Percentiles rank a stretch among this genome's conserved stretches.
Conservation (phyloP, 2,797 vertebrate genomes). For the Spinus pinus region DNA sequence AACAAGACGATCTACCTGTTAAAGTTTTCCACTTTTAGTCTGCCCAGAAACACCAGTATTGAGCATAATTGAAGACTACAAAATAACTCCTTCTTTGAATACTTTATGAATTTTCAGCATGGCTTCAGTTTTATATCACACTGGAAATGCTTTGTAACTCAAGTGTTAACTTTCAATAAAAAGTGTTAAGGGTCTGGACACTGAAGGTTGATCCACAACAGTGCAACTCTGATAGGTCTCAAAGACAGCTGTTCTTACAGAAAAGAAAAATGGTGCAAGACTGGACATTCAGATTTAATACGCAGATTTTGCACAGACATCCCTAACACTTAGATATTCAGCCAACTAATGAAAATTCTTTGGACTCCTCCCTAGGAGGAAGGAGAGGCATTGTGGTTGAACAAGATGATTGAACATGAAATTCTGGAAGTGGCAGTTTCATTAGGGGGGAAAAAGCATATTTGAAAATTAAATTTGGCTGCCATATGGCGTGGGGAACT, state of each 20-base stretch:
- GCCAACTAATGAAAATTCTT: background rate
- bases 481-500: background rate
- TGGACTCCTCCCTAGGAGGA: background rate
- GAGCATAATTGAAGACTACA: background rate
- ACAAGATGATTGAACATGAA: background rate
- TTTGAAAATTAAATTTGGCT: background rate
- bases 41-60: background rate
- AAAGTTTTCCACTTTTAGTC: background rate
- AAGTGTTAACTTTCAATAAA: background rate
- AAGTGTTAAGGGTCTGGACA: background rate
- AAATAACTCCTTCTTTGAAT: background rate
- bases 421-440: background rate
- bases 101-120: background rate
- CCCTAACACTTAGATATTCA: background rate
- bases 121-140: background rate
- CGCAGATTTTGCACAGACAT: background rate
- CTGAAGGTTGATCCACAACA: background rate
- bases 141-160: background rate
- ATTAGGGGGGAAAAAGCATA: background rate
- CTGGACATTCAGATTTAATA: background rate
- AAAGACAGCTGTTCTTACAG: background rate
- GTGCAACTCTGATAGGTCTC: background rate
- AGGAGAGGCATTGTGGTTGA: background rate
- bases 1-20: background rate
- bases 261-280: background rate